A percentile compares a stretch with the other conserved stretches of the same genome.
Evolutionary conservation across 2,888 invertebrate species (phyloP).

Genomic region (Chaitophorus viminalis): DNA sequence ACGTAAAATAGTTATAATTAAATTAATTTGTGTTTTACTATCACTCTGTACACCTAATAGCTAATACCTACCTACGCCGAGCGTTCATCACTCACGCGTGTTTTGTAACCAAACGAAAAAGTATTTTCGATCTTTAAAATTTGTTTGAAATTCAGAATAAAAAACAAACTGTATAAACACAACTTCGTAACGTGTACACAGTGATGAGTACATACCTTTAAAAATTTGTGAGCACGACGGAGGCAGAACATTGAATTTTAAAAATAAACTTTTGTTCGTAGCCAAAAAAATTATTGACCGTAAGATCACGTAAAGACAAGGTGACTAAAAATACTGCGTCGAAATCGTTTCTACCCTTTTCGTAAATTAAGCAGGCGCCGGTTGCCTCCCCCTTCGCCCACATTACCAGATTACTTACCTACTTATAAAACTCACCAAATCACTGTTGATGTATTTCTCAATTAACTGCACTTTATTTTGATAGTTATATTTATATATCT

Average conservation of each 20-base stretch:
- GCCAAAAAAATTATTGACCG: constrained; percentile 60
- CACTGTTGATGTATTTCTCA: too few species aligned
- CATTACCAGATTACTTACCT: background rate
- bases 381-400: background rate
- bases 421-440: background rate
- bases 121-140: background rate
- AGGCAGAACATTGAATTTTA: constrained; percentile 43
- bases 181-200: background rate
- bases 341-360: constrained; percentile 19
- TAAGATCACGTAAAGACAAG: constrained; percentile 35
- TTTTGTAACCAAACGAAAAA: background rate
- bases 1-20: background rate
- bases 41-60: background rate
- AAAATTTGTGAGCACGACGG: background rate
- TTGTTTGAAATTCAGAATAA: background rate
- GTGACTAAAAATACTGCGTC: constrained; percentile 48
- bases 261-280: constrained; percentile 42
- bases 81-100: background rate
- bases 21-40: background rate
- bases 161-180: background rate
- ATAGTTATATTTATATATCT: too few species aligned
- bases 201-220: background rate
- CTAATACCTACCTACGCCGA: background rate
- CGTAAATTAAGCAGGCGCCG: background rate
- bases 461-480: too few species aligned